These are phyloP conservation scores for Tautogolabrus adspersus DNA, from an alignment of 2,113 vertebrate species.

Conservation along the genomic window DNA sequence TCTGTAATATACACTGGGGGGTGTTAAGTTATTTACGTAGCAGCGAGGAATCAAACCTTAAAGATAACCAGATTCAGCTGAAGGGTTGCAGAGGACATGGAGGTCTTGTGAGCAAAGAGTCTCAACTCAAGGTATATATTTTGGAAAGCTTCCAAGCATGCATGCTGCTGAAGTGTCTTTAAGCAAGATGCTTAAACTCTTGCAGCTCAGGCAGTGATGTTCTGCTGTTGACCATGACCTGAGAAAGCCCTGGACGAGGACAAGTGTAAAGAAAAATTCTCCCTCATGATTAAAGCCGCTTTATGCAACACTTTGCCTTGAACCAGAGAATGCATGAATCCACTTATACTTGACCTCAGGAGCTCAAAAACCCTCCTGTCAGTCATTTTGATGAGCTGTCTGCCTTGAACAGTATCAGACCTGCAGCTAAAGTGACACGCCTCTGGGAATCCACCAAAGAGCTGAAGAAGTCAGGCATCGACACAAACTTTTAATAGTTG, in stretches of 20 bases:
- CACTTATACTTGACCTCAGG: conserved; percentile 43
- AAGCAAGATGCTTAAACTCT: not conserved
- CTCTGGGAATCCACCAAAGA: conserved; percentile 6
- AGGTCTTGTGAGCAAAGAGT: not conserved
- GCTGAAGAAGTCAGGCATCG: not conserved
- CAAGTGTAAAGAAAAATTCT: not conserved
- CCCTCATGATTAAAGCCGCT: conserved; percentile 36
- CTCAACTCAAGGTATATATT: too few species aligned
- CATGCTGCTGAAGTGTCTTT: not conserved
- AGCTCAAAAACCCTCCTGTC: conserved; percentile 24
- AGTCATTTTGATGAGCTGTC: conserved; percentile 49
- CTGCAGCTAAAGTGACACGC: conserved; percentile 10
- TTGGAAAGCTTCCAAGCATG: not conserved
- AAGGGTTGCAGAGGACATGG: not conserved
- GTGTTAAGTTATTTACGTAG: conserved; percentile 32
- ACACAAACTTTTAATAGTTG: not conserved
- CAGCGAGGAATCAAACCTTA: conserved; percentile 24
- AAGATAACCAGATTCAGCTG: conserved; percentile 12
- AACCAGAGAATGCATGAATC: not conserved
- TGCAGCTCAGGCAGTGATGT: not conserved
- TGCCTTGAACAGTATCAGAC: conserved; percentile 31
- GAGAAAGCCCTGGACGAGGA: conserved; percentile 1
- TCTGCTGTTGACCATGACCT: conserved; percentile 8
- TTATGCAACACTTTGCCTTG: conserved; percentile 32
- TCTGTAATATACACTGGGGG: conserved; percentile 3